phyloP scores from a whole-genome alignment of 2,888 invertebrate species.

The Adela reaumurella region DNA sequence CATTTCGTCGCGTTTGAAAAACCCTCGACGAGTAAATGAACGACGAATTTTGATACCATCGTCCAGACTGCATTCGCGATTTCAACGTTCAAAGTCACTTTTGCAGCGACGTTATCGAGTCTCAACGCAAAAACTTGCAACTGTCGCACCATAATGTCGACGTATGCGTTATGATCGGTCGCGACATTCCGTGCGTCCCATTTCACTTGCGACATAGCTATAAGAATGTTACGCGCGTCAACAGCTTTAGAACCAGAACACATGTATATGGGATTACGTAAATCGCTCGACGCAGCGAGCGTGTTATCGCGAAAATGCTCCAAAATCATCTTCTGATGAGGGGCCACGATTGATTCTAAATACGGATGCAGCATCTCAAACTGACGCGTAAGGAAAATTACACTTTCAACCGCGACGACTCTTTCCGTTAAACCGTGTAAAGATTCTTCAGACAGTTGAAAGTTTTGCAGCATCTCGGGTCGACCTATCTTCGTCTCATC shows the following conservation, averaged over 20 bases:
- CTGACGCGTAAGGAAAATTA: slow-evolving; percentile 86
- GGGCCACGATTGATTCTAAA: slow-evolving; percentile 77
- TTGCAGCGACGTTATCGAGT: slow-evolving; percentile 67
- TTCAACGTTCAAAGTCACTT: slow-evolving; percentile 67
- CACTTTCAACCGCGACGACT: slow-evolving; percentile 89
- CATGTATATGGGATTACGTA: slow-evolving; percentile 84
- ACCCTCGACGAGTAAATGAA: slow-evolving; percentile 89
- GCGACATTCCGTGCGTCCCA: slow-evolving; percentile 96
- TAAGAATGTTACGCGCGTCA: slow-evolving; percentile 70
- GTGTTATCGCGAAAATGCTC: slow-evolving; percentile 74
- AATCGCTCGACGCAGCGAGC: slow-evolving; percentile 65
- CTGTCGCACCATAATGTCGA: slow-evolving; percentile 72
- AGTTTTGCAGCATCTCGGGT: slow-evolving; percentile 26
- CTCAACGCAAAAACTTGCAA: slow-evolving; percentile 76
- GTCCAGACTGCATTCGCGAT: slow-evolving; percentile 79
- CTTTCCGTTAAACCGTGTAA: slow-evolving; percentile 82
- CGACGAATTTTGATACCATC: slow-evolving; percentile 79
- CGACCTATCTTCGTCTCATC: slow-evolving; percentile 24
- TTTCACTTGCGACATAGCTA: slow-evolving; percentile 87
- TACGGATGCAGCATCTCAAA: slow-evolving; percentile 80
- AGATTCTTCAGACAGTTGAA: slow-evolving; percentile 54
- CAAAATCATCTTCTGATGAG: slow-evolving; percentile 63
- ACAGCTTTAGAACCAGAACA: slow-evolving; percentile 78
- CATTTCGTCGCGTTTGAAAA: slow-evolving; percentile 91
- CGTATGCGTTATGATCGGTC: slow-evolving; percentile 89